Percentiles rank a stretch among this genome's conserved stretches.
These are phyloP conservation scores for Sympetrum striolatum DNA, from an alignment of 2,888 invertebrate species.

Conservation along the genomic window DNA sequence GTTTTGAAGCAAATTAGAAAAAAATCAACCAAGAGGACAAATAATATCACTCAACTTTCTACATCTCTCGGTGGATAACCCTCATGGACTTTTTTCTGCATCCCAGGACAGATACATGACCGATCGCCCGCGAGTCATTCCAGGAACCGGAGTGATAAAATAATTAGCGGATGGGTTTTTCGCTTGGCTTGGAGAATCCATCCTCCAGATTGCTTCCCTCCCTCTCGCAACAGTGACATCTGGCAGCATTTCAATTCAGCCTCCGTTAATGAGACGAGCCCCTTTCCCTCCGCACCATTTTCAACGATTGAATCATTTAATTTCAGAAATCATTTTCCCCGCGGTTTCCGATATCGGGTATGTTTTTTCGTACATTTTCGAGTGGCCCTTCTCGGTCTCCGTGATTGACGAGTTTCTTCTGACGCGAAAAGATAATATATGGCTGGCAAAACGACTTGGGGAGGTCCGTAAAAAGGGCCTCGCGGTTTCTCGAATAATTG, in stretches of 20 bases:
- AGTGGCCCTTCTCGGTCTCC: neutral
- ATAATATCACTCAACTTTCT: neutral
- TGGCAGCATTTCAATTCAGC: neutral
- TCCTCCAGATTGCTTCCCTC: neutral
- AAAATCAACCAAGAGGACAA: neutral
- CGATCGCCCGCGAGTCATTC: neutral
- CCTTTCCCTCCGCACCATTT: neutral
- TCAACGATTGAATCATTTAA: conserved; percentile 14
- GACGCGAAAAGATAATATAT: neutral
- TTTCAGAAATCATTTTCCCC: neutral
- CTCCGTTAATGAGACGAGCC: conserved; percentile 5
- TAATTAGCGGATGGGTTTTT: conserved; percentile 19
- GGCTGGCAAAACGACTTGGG: too few relatives aligned
- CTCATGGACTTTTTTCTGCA: neutral
- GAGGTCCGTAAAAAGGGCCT: too few relatives aligned
- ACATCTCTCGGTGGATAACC: neutral
- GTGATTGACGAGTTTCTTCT: neutral
- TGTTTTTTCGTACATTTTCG: neutral
- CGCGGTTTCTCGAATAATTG: too few relatives aligned
- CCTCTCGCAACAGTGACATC: neutral
- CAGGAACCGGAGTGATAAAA: conserved; percentile 3
- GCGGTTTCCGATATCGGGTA: neutral
- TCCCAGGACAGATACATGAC: neutral
- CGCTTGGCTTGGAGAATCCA: neutral
- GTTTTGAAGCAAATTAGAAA: neutral